phyloP scores from a whole-genome alignment of 2,113 vertebrate species.

The Neolamprologus fasciatus region DNA sequence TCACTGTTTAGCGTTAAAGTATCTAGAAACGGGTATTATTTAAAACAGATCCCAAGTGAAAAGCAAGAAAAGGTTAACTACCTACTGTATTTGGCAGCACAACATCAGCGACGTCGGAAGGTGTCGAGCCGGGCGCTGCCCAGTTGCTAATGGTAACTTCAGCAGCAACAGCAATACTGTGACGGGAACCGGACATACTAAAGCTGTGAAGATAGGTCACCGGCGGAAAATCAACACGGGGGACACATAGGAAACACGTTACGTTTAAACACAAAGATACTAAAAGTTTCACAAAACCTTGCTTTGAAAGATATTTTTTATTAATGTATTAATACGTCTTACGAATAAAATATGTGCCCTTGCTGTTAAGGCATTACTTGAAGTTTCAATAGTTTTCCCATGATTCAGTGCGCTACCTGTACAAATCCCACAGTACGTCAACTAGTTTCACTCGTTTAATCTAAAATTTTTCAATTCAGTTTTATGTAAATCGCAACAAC shows the following conservation, averaged over 20 bases:
- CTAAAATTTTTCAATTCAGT: accelerated
- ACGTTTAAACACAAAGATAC: neutral
- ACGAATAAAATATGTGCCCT: neutral
- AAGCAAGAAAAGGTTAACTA: neutral
- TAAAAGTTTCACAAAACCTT: neutral
- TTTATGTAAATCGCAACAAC: neutral
- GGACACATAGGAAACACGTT: neutral
- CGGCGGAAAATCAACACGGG: neutral
- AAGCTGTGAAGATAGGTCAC: neutral
- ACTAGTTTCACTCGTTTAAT: neutral
- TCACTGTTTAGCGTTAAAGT: neutral
- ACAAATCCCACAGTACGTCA: neutral
- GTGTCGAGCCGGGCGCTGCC: slow-evolving; percentile 44
- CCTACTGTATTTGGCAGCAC: neutral
- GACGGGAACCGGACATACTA: neutral
- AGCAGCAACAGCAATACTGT: neutral
- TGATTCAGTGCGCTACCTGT: neutral
- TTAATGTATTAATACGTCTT: neutral
- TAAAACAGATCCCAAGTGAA: neutral
- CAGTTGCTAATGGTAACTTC: slow-evolving; percentile 61
- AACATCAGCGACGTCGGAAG: neutral
- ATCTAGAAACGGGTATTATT: accelerated
- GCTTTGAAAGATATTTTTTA: neutral
- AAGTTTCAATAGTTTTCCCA: neutral
- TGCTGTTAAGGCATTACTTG: neutral